A percentile compares a stretch with the other conserved stretches of the same genome.
These are phyloP conservation scores for Gyps fulvus DNA, from an alignment of 2,113 vertebrate genomes.

Conservation along the genomic window DNA sequence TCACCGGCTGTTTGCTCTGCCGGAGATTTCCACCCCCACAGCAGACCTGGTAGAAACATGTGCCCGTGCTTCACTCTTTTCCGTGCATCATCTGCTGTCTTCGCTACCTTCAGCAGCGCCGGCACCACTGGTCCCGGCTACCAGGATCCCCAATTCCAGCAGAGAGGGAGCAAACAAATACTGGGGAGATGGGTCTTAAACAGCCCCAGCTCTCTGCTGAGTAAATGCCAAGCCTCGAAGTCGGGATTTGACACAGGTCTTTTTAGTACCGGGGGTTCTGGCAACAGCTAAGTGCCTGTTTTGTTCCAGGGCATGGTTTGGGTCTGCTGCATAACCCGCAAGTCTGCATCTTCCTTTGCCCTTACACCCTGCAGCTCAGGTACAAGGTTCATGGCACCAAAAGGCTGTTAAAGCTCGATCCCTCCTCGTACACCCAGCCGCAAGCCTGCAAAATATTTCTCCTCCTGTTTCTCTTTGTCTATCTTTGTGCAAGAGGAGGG, in stretches of 20 bases:
- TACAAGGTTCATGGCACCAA: not conserved
- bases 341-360: not conserved
- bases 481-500: not conserved
- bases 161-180: not conserved
- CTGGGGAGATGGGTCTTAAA: not conserved
- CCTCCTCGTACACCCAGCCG: not conserved
- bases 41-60: not conserved
- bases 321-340: not conserved
- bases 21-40: constrained; percentile 48
- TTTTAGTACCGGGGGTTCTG: not conserved
- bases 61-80: not conserved
- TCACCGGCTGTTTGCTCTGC: constrained; percentile 41
- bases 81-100: not conserved
- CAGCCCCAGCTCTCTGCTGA: not conserved
- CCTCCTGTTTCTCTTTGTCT: not conserved
- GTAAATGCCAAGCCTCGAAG: not conserved
- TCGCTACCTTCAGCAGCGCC: fast-evolving
- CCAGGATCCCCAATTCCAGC: not conserved
- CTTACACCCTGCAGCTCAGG: not conserved
- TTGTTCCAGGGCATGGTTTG: not conserved
- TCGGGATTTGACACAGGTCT: not conserved
- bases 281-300: not conserved
- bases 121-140: fast-evolving
- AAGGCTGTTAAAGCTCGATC: not conserved
- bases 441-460: not conserved